Conservation (phyloP, 2,888 invertebrate species). For the Noctua janthe region DNA sequence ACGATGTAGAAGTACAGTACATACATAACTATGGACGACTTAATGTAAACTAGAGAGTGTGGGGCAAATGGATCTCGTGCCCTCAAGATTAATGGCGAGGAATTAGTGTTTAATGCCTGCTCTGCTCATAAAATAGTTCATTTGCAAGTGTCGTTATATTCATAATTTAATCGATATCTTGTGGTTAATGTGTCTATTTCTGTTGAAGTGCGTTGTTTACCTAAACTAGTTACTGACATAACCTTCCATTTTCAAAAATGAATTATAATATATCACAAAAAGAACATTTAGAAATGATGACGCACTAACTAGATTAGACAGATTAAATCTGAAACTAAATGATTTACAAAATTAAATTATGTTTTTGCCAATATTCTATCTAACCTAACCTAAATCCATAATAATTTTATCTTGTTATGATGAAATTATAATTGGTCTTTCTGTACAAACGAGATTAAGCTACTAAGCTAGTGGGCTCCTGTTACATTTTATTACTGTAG, state of each 20-base stretch:
- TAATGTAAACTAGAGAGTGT: slow-evolving; percentile 24
- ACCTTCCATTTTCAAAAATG: background rate
- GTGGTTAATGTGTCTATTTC: slow-evolving; percentile 34
- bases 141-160: slow-evolving; percentile 39
- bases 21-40: slow-evolving; percentile 3
- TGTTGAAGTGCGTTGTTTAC: slow-evolving; percentile 1
- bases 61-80: slow-evolving; percentile 33
- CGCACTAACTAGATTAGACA: background rate
- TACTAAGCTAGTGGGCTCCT: background rate
- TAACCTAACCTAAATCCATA: background rate
- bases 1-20: background rate
- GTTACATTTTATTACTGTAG: background rate
- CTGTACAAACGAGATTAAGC: background rate
- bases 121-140: slow-evolving; percentile 50
- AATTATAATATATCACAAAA: background rate
- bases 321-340: background rate
- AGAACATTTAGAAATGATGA: background rate
- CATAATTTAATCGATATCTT: slow-evolving; percentile 25
- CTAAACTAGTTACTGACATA: background rate
- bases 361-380: background rate
- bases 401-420: background rate
- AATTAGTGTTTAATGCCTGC: slow-evolving; percentile 43
- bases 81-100: slow-evolving; percentile 35
- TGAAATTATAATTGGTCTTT: background rate
- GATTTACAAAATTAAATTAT: background rate